A percentile compares a stretch with the other conserved stretches of the same genome.
Conservation (phyloP, 2,888 invertebrate genomes). For the Cancer borealis region DNA sequence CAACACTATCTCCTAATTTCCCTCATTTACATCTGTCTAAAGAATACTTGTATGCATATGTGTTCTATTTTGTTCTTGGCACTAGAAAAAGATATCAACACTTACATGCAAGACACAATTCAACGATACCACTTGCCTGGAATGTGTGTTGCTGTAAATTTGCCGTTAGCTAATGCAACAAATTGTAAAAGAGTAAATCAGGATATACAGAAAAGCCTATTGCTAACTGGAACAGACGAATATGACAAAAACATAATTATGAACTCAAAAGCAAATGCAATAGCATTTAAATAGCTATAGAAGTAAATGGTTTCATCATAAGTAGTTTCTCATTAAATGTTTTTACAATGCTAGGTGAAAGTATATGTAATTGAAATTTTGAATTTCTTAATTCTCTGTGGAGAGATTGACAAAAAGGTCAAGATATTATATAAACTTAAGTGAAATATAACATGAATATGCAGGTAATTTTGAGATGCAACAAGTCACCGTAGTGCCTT, state of each 20-base stretch:
- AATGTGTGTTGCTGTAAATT: neutral
- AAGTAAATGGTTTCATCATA: neutral
- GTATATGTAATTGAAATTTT: constrained; percentile 35
- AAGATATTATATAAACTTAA: too few relatives aligned
- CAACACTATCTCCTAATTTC: neutral
- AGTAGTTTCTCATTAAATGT: neutral
- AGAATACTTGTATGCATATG: neutral
- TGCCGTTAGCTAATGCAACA: neutral
- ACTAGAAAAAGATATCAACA: neutral
- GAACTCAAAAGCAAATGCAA: neutral
- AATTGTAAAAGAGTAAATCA: neutral
- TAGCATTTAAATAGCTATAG: neutral
- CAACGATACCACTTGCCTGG: neutral
- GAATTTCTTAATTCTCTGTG: neutral
- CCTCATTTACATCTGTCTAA: neutral
- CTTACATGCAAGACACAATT: neutral
- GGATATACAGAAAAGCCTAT: neutral
- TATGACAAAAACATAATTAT: neutral
- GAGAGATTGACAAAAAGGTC: too few relatives aligned
- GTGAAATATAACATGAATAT: neutral
- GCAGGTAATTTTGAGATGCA: neutral
- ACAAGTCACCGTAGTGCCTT: constrained; percentile 49
- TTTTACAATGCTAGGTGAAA: neutral
- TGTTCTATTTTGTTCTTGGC: neutral
- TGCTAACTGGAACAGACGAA: neutral